Conservation (phyloP, 2,113 vertebrate genomes). For the Tachysurus fulvidraco region DNA sequence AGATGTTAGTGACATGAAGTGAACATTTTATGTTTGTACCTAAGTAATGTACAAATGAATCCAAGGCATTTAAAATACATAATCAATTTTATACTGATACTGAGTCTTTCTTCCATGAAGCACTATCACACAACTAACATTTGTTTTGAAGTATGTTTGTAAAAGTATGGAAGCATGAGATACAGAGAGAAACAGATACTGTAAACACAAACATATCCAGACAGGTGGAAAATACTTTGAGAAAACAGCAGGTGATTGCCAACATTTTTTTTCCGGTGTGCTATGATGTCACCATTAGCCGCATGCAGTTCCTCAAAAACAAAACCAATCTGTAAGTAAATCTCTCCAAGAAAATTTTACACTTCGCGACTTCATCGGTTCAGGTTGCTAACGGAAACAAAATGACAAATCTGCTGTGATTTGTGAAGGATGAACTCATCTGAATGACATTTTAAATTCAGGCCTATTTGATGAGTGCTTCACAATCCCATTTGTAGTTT, state of each 20-base stretch:
- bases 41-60: background rate
- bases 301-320: background rate
- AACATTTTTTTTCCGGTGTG: background rate
- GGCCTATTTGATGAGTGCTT: background rate
- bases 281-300: background rate
- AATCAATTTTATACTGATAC: background rate
- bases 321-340: slow-evolving; percentile 1
- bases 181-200: background rate
- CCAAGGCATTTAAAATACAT: background rate
- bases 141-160: background rate
- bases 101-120: background rate
- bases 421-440: background rate
- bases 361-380: background rate
- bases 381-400: slow-evolving; percentile 8
- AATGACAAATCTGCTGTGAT: slow-evolving; percentile 12
- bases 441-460: background rate
- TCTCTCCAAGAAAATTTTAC: slow-evolving; percentile 23
- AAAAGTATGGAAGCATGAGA: background rate
- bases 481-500: background rate
- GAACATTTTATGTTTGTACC: background rate
- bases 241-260: slow-evolving; percentile 28
- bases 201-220: slow-evolving; percentile 18
- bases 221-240: slow-evolving; percentile 41
- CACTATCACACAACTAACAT: background rate
- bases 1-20: background rate